Conservation (phyloP, 2,888 invertebrate genomes). For the Macaria notata region DNA sequence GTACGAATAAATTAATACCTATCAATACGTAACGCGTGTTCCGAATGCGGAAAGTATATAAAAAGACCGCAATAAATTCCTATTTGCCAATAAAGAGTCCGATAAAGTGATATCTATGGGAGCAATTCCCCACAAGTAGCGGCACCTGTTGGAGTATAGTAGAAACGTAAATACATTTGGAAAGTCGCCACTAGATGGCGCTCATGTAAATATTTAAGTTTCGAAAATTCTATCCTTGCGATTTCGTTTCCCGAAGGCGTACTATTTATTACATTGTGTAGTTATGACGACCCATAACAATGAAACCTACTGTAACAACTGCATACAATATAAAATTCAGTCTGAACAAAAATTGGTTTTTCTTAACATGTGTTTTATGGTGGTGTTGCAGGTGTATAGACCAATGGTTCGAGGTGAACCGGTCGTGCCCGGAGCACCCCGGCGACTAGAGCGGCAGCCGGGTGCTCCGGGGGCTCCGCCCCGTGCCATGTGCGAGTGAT, state of each 20-base stretch:
- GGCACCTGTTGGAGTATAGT: conserved; percentile 5
- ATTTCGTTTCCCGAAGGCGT: too few relatives aligned
- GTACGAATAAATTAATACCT: too few relatives aligned
- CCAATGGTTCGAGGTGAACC: conserved; percentile 99
- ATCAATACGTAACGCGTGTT: background rate
- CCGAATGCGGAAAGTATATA: background rate
- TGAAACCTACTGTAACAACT: too few relatives aligned
- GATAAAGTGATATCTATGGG: background rate
- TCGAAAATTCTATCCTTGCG: background rate
- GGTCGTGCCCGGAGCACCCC: conserved; percentile 99
- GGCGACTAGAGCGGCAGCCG: conserved; percentile 86
- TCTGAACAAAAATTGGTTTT: background rate
- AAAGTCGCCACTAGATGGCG: background rate
- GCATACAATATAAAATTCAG: too few relatives aligned
- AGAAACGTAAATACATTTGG: background rate
- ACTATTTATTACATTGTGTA: too few relatives aligned
- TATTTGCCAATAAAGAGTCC: background rate
- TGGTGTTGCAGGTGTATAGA: conserved; percentile 95
- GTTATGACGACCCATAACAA: too few relatives aligned
- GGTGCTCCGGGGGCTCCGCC: conserved; percentile 23
- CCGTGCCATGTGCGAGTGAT: conserved; percentile 72
- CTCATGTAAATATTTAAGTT: background rate
- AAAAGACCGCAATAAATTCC: background rate
- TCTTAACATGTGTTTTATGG: conserved; percentile 30
- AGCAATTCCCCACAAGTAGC: background rate